Base-by-base conservation (phyloP, 2,888 invertebrate genomes). In the Leucophora obtusa region DNA sequence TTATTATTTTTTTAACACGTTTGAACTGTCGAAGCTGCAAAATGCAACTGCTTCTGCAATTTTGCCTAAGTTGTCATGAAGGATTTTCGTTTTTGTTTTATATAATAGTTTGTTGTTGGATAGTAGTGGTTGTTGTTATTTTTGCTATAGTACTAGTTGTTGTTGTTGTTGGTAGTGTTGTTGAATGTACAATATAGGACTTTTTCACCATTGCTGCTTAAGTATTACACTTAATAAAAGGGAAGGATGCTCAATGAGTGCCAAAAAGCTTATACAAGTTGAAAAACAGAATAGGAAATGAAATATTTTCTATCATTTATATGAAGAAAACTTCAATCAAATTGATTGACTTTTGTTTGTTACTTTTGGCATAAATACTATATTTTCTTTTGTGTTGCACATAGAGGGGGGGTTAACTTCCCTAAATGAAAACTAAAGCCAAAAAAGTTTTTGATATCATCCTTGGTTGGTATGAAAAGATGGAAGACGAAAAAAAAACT, bases 1-100 rank as follows among this genome's bases (percentile, higher is more conserved):
- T 79, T 74, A 33, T 43, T 50, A 43, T 69, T 54, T 60, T 56
- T 65, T 65, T 60, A 51, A 54, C 77, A 81, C 81, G 81, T 81
- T 81, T 73, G 70, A 81, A 81, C 81, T 81, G 81, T 81, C 81
- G 81, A 81, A 81, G 81, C 81, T 81, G 77, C 81, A 74, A 81
- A 81, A 70, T 81, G 81, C 81, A 77, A 81, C 81, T 81, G 81
- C 81, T 70, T 70, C 69, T 78, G 77, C 77, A 66, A 66, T 65
- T 72, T 69, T 81, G 77, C 77, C 77, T 70, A 81, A 81, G 81
- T 81, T 81, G 69, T 81, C 77, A 77, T 81, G 81, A 81, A 81
- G 81, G 81, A 74, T 81, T 73, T 70, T 60, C 28, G 56, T 65
- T 74, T 76, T 76, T 70, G 73, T 74, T 81, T 73, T 77, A 76